Evolutionary conservation across 2,113 vertebrate genomes (phyloP).

Genomic region (Saimiri boliviensis): DNA sequence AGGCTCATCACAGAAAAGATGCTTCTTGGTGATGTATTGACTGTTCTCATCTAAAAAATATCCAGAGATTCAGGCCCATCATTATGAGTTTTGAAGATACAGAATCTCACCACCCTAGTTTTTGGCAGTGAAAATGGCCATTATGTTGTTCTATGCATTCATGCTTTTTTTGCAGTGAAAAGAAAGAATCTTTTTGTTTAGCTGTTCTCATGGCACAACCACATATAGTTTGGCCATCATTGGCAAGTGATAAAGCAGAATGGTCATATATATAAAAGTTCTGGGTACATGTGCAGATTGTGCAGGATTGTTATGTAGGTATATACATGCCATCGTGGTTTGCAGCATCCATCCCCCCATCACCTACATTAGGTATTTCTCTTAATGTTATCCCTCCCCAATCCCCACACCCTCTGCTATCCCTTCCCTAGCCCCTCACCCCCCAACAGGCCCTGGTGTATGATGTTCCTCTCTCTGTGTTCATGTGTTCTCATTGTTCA

Average conservation of each 20-base stretch:
- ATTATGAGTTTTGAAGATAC: slow-evolving; percentile 34
- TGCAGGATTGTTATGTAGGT: too few species aligned
- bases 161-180: not conserved
- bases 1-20: slow-evolving; percentile 45
- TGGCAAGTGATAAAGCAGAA: not conserved
- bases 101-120: slow-evolving; percentile 43
- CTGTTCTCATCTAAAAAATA: slow-evolving; percentile 12
- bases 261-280: too few species aligned
- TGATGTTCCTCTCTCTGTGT: too few species aligned
- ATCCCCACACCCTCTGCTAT: too few species aligned
- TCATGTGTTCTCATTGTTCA: too few species aligned
- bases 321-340: too few species aligned
- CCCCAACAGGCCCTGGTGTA: too few species aligned
- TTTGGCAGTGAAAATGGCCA: slow-evolving; percentile 36
- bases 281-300: too few species aligned
- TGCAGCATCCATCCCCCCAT: too few species aligned
- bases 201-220: not conserved
- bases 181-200: not conserved
- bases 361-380: too few species aligned
- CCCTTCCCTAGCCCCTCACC: too few species aligned
- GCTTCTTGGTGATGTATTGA: not conserved
- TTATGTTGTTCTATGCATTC: not conserved
- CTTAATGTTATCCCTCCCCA: too few species aligned
- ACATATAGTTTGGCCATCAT: not conserved
- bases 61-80: slow-evolving; percentile 16